These are phyloP conservation scores for Diceros bicornis DNA, from an alignment of 2,797 vertebrate genomes.

Conservation along the genomic window DNA sequence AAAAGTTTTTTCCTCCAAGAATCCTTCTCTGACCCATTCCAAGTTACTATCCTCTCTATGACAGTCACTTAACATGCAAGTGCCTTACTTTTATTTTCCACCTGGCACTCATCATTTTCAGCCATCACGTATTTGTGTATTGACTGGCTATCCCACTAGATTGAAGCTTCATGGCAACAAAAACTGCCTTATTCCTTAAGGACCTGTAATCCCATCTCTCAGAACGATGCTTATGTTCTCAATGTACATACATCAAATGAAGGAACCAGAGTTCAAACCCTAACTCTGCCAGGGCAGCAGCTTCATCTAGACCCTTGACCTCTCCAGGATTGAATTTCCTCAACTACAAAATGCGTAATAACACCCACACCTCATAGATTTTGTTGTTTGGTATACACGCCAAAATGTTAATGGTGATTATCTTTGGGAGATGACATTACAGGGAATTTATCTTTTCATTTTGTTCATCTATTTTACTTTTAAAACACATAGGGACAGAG, in stretches of 20 bases:
- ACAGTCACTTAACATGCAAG: not conserved
- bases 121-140: not conserved
- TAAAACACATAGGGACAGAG: too few relatives aligned
- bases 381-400: not conserved
- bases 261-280: not conserved
- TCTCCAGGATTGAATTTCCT: not conserved
- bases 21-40: not conserved
- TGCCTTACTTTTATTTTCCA: conserved; percentile 37
- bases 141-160: not conserved
- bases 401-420: conserved; percentile 25
- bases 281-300: not conserved
- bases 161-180: not conserved
- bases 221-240: not conserved
- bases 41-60: not conserved
- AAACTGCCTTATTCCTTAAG: not conserved
- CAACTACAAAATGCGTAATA: not conserved
- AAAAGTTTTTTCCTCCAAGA: conserved; percentile 6
- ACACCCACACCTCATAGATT: too few relatives aligned
- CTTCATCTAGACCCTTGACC: not conserved
- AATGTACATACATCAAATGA: not conserved
- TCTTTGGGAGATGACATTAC: conserved; percentile 58
- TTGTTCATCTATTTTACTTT: conserved; percentile 52
- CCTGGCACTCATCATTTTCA: not conserved
- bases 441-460: conserved; percentile 59
- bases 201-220: not conserved